These are phyloP conservation scores for Myopa testacea DNA, from an alignment of 2,888 invertebrate species.

Conservation along the genomic window DNA sequence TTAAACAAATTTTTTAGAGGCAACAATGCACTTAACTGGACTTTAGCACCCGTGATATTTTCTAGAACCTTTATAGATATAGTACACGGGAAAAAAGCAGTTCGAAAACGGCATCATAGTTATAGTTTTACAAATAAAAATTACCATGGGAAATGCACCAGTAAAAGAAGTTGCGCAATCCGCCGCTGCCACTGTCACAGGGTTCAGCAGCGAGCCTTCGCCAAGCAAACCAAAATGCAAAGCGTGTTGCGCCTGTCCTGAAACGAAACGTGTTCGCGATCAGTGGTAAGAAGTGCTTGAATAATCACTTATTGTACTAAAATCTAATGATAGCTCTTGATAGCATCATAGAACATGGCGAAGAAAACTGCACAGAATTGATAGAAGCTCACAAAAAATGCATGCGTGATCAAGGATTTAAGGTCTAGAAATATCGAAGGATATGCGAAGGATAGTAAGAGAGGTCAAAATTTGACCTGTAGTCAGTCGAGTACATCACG, in stretches of 20 bases:
- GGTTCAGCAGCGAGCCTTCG: slow-evolving; percentile 66
- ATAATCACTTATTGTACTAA: neutral
- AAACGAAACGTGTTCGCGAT: slow-evolving; percentile 91
- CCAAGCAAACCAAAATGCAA: slow-evolving; percentile 81
- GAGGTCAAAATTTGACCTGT: neutral
- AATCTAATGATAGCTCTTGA: neutral
- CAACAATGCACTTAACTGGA: neutral
- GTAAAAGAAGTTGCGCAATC: slow-evolving; percentile 70
- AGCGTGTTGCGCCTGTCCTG: slow-evolving; percentile 97
- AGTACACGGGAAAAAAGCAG: too few species aligned
- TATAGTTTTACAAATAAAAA: neutral
- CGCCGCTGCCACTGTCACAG: slow-evolving; percentile 54
- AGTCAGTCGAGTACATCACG: too few species aligned
- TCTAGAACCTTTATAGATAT: too few species aligned
- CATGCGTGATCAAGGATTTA: slow-evolving; percentile 96
- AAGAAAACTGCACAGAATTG: slow-evolving; percentile 87
- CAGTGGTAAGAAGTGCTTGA: slow-evolving; percentile 77
- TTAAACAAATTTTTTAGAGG: too few species aligned
- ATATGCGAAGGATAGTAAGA: neutral
- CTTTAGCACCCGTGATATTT: neutral
- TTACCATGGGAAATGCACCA: slow-evolving; percentile 71
- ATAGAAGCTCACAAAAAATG: slow-evolving; percentile 98
- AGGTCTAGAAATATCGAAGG: slow-evolving; percentile 78
- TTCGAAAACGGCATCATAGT: too few species aligned
- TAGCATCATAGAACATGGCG: slow-evolving; percentile 91